Base-by-base conservation (phyloP, 2,888 invertebrate species). In the Phyllotreta cruciferae region DNA sequence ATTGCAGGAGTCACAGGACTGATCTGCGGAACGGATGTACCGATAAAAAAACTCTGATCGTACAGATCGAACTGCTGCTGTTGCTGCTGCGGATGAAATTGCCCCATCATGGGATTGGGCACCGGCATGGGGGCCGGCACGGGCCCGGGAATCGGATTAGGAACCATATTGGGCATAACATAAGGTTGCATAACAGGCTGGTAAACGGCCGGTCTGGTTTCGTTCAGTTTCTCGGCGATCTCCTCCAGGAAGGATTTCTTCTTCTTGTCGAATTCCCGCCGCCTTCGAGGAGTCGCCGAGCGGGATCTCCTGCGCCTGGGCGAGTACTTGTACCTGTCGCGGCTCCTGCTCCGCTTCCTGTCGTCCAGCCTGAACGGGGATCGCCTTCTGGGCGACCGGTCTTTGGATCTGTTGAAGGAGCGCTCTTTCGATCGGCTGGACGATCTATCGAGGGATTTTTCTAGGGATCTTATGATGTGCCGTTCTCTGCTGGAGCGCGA, bases 231-330 rank as follows among this genome's bases (percentile, higher is more conserved):
- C 14, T 75, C 74, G 9, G 77, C 76, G 36, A 81, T 70, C 69
- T 81, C 81, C 61, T 81, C 78, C 56, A 81, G 64, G 66, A 81
- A 81, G 3, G 77, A 74, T 62, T 73, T 73, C 62, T 74, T 75
- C 57, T 73, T 75, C 57, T 73, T 73, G 24, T 70, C 67, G 8
- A 66, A 66, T 7, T 63, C 64, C 44, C 64, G 41, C 39, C 53
- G 60, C 37, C 60, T 49, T 47, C 63, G 55, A 14, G 63, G 63
- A 14, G 69, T 68, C 41, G 65, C 64, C 14, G 67, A 66, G 34
- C 71, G 64, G 6, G 62, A 61, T 13, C 66, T 62, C 36, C 56
- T 47, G 6, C 44, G 60, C 37, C 62, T 61, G 1, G 49, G 49
- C n/a, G 49, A 49, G 38, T 37, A 38, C 44, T 44, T 52, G 38